These are phyloP conservation scores for Heterohyrax brucei DNA, from an alignment of 2,797 vertebrate genomes.

Conservation along the genomic window DNA sequence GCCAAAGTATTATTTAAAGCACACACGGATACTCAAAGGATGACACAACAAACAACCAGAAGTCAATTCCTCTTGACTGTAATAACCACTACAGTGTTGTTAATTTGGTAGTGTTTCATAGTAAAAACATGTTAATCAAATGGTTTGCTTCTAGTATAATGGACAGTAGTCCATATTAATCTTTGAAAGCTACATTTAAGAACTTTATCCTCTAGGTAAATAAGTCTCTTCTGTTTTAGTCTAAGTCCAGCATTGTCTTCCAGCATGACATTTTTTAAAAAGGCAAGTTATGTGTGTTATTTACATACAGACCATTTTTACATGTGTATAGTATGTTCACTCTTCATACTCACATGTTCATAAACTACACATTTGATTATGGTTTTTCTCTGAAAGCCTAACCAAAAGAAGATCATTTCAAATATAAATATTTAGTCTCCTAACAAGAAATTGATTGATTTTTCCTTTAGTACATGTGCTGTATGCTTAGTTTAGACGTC, in stretches of 20 bases:
- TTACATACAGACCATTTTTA: conserved; percentile 67
- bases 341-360: conserved; percentile 55
- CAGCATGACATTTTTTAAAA: conserved; percentile 35
- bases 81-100: conserved; percentile 3
- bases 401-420: conserved; percentile 59
- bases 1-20: conserved; percentile 38
- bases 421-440: conserved; percentile 82
- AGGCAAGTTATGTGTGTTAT: conserved; percentile 54
- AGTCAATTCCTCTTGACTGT: neutral
- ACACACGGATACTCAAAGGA: conserved; percentile 12
- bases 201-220: conserved; percentile 49
- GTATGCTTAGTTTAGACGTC: conserved; percentile 69
- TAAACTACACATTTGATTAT: conserved; percentile 66
- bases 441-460: conserved; percentile 67
- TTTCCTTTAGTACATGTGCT: conserved; percentile 52
- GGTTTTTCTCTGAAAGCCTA: conserved; percentile 69
- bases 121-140: neutral
- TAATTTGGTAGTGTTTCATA: conserved; percentile 35
- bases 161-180: neutral
- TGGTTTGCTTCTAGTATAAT: conserved; percentile 28
- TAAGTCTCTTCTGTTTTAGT: conserved; percentile 15
- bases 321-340: conserved; percentile 38
- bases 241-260: neutral
- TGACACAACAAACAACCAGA: neutral
- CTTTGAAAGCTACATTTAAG: conserved; percentile 50